Conservation (phyloP, 2,113 vertebrate genomes). For the Lipophrys pholis region DNA sequence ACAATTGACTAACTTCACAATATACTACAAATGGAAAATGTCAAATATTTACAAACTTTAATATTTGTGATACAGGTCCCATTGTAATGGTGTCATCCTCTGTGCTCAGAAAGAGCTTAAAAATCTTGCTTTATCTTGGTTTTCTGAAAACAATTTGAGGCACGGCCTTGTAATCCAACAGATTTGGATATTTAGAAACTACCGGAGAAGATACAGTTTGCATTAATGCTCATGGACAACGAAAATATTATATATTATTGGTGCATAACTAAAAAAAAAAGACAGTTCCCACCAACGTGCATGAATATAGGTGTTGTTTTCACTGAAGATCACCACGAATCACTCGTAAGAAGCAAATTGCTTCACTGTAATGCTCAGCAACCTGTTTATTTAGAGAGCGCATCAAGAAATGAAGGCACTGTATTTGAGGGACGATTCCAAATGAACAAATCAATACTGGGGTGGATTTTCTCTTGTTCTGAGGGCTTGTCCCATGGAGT, state of each 20-base stretch:
- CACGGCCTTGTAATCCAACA: too few species aligned
- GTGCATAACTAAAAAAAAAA: too few species aligned
- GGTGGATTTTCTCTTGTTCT: constrained; percentile 23
- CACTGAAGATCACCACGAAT: neutral
- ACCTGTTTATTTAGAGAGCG: constrained; percentile 3
- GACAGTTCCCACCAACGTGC: too few species aligned
- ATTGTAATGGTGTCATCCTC: too few species aligned
- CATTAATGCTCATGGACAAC: too few species aligned
- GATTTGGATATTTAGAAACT: too few species aligned
- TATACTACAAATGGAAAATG: neutral
- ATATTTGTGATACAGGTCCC: too few species aligned
- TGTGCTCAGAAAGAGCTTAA: too few species aligned
- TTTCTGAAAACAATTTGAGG: too few species aligned
- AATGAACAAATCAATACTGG: constrained; percentile 34
- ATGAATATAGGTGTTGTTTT: neutral
- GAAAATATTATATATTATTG: too few species aligned
- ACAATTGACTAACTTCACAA: neutral
- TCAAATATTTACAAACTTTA: neutral
- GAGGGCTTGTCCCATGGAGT: constrained; percentile 35
- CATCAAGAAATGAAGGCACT: neutral
- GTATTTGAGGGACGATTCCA: neutral
- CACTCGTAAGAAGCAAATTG: neutral
- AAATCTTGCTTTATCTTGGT: too few species aligned
- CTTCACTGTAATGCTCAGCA: neutral
- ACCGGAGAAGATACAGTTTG: too few species aligned